A percentile compares a stretch with the other conserved stretches of the same genome.
Conservation (phyloP, 2,113 vertebrate genomes). For the Bambusicola thoracicus region DNA sequence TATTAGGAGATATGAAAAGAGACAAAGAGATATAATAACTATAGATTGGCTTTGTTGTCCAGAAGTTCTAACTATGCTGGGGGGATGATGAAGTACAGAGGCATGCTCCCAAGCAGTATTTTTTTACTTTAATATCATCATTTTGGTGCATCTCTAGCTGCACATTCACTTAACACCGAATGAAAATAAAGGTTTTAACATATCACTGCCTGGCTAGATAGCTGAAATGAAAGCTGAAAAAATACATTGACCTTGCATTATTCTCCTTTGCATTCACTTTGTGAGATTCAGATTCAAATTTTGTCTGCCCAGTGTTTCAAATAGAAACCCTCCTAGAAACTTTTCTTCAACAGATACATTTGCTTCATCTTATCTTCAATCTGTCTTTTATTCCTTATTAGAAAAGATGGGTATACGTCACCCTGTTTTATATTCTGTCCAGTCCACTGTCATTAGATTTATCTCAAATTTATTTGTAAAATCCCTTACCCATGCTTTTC, state of each 20-base stretch:
- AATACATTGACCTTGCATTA: conserved; percentile 9
- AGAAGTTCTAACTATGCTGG: conserved; percentile 18
- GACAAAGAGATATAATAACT: conserved; percentile 73
- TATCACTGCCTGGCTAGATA: conserved; percentile 1
- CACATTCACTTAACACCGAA: conserved; percentile 30
- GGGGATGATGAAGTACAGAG: background rate
- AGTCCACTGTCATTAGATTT: background rate
- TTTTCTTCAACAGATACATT: background rate
- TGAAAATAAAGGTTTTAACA: conserved; percentile 36
- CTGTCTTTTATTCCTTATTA: background rate
- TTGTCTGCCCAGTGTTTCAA: background rate
- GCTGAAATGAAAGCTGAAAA: conserved; percentile 31
- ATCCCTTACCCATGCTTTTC: background rate
- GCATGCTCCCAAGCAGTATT: background rate
- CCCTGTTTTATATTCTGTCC: background rate
- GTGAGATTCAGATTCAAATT: background rate
- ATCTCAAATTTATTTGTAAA: conserved; percentile 17
- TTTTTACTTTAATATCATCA: conserved; percentile 44
- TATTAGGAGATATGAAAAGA: conserved; percentile 69
- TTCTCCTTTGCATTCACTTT: background rate
- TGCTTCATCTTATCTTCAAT: background rate
- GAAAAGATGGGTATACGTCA: background rate
- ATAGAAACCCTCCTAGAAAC: conserved; percentile 22
- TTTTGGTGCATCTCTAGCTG: conserved; percentile 39
- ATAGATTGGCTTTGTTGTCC: conserved; percentile 61